These are phyloP conservation scores for Pristiophorus japonicus DNA, from an alignment of 2,113 vertebrate species.

Conservation along the genomic window DNA sequence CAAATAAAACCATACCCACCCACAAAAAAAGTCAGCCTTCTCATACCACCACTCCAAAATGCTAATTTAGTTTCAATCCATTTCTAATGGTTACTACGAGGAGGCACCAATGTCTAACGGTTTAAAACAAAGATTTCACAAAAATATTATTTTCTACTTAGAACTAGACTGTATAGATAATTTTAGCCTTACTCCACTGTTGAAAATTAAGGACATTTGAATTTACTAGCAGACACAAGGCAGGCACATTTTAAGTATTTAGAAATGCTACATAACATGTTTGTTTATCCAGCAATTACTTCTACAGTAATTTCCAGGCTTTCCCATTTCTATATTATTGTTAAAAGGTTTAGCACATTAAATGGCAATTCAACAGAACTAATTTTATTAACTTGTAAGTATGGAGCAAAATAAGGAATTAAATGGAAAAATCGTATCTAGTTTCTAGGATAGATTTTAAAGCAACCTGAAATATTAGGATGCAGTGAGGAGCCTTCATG, in stretches of 20 bases:
- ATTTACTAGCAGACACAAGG: neutral
- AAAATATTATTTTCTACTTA: neutral
- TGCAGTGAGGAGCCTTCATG: conserved; percentile 59
- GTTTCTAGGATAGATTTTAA: conserved; percentile 14
- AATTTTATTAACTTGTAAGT: neutral
- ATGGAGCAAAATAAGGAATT: neutral
- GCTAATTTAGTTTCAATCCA: neutral
- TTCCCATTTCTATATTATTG: neutral
- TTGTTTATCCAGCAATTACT: neutral
- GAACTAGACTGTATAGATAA: neutral
- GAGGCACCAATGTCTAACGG: neutral
- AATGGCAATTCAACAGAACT: neutral
- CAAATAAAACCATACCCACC: neutral
- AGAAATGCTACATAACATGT: neutral
- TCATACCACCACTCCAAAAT: neutral
- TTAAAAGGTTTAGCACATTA: conserved; percentile 25
- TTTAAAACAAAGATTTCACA: neutral
- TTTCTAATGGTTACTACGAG: neutral
- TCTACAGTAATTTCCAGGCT: neutral
- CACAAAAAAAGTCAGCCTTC: neutral
- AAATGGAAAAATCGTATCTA: conserved; percentile 18
- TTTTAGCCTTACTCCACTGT: neutral
- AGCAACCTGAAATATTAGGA: conserved; percentile 69
- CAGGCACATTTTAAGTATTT: neutral
- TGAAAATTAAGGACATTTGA: neutral